Evolutionary conservation across 2,113 vertebrate species (phyloP), one percentile per base, ranked within the genome.

Genomic region (Gymnorhina tibicen): DNA sequence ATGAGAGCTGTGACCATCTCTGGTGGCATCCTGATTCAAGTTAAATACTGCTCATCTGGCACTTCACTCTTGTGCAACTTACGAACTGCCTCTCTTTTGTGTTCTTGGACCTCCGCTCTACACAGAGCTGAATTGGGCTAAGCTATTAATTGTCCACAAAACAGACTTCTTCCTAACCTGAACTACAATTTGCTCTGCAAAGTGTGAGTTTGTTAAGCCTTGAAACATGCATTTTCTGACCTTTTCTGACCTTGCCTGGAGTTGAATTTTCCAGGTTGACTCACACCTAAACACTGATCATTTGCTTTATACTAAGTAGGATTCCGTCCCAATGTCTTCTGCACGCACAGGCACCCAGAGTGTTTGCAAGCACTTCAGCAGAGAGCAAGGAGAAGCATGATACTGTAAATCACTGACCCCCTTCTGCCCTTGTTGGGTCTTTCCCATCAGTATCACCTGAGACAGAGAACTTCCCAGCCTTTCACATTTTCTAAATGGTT

Each of bases 321-420:
- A 27, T 13, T 58, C 16, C 50, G 33, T 13, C 17, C 28, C 18
- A 7, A 2, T 9, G 24, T 58, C 7, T 58, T 68, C 30, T 44
- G 10, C 41, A 22, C 4, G 17, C 6, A 12, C 7, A 9, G 21
- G 32, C 66, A 50, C 22, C 47, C 3, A 9, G 7, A 27, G 23
- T 1, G 1, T n/a, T 19, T 53, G 42, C 10, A 80, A 73, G n/a
- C 14, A 20, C 44, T 91, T 77, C n/a, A 28, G 42, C 8, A 76
- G n/a, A 70, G 50, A 56, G 8, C 9, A 21, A 56, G 62, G 22
- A 70, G 18, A 42, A 58, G 39, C 0, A 0, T 4, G 0, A 21
- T 12, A 22, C 20, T 13, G 11, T 23, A 69, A 90, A 78, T 11
- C 0, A 1, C 16, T 52, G 33, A 72, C 16, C 7, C 28, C 5